Evolutionary conservation across 2,888 invertebrate species (phyloP), one percentile per base, ranked within the genome.

Genomic region (Macropis europaea): DNA sequence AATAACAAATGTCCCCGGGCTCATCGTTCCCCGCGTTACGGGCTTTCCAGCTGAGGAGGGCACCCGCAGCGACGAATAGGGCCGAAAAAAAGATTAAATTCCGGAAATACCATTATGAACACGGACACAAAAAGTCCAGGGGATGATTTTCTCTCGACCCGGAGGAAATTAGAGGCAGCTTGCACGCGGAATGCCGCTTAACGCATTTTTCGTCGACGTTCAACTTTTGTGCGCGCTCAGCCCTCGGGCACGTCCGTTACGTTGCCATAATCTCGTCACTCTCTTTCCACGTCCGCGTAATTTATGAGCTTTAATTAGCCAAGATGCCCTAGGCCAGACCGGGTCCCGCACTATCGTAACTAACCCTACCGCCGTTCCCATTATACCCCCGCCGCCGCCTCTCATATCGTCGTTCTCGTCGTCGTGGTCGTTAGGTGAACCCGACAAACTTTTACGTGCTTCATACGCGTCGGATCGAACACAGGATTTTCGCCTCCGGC

Each of bases 271-370:
- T 77, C 78, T 73, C 73, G 76, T 83, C 79, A 76, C 62, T 73
- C 75, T 75, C 72, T 67, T 69, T 74, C 79, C 78, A 73, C 69
- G 67, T 73, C 50, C 73, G 66, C 74, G 74, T 83, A 81, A 84
- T 84, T 84, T 84, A 84, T 79, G 81, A 77, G 71, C 80, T 84
- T 84, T 84, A 84, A 84, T 84, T 84, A 84, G 84, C 77, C 73
- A 50, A 67, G 77, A 67, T 62, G 72, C 76, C 77, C 61, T 64
- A 69, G 71, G 74, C 76, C 57, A 61, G 67, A 45, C 48, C 32
- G 9, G 50, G 48, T 45, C 54, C 52, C 43, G 38, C 47, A 22
- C 62, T 71, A 54, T 69, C 74, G 61, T 59, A 74, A 73, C 73
- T 72, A 73, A 64, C 60, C 43, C 42, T 13, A n/a, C 15, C 36